phyloP scores from a whole-genome alignment of 2,797 vertebrate genomes.

The Sebastes dallii region DNA sequence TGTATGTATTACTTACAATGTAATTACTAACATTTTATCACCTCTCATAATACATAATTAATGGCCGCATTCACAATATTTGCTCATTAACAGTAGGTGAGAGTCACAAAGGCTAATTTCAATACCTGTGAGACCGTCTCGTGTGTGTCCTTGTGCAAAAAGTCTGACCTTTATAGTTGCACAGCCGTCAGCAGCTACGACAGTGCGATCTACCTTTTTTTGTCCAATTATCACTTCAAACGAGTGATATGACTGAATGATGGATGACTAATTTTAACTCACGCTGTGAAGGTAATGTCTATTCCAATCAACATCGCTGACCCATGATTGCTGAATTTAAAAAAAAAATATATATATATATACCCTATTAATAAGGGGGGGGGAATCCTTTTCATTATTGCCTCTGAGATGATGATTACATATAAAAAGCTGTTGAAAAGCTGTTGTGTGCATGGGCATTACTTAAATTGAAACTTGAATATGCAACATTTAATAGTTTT shows the following conservation, averaged over 20 bases:
- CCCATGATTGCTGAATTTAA: neutral
- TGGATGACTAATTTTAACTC: slow-evolving; percentile 5
- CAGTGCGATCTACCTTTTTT: slow-evolving; percentile 9
- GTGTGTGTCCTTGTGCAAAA: slow-evolving; percentile 16
- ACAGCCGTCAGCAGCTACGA: slow-evolving; percentile 39
- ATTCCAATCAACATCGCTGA: slow-evolving; percentile 13
- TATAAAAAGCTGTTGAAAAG: neutral
- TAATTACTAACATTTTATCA: neutral
- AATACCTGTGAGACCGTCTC: neutral
- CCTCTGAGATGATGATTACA: neutral
- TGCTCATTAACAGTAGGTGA: neutral
- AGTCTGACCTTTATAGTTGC: slow-evolving; percentile 34
- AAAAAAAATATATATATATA: neutral
- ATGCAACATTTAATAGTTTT: slow-evolving; percentile 4
- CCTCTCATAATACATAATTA: neutral
- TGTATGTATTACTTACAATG: neutral
- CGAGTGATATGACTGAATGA: slow-evolving; percentile 33
- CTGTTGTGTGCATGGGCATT: neutral
- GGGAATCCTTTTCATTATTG: neutral
- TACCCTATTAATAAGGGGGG: neutral
- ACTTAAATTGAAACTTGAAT: neutral
- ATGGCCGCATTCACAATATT: neutral
- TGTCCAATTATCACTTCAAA: slow-evolving; percentile 50
- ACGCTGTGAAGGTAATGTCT: slow-evolving; percentile 15
- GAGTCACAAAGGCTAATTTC: neutral